A percentile compares a stretch with the other conserved stretches of the same genome.
Evolutionary conservation across 2,888 invertebrate species (phyloP).

Genomic region (Tridacna gigas): DNA sequence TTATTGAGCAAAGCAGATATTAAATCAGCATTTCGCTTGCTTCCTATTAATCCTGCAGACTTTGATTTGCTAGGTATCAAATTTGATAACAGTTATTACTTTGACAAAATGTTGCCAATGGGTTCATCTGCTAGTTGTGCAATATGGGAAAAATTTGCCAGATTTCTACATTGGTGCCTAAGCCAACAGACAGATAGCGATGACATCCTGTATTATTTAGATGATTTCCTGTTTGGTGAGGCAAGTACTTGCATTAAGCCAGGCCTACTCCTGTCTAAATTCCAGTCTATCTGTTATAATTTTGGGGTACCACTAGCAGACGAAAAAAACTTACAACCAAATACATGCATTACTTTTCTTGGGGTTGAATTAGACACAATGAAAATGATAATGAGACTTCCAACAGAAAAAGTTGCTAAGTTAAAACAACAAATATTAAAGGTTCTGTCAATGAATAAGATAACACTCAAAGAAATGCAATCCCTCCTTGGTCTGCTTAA

Average conservation of each 20-base stretch:
- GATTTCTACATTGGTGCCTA: background rate
- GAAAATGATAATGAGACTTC: background rate
- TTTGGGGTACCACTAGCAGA: background rate
- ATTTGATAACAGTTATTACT: background rate
- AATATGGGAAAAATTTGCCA: background rate
- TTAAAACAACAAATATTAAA: background rate
- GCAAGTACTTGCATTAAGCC: background rate
- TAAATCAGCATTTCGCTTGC: background rate
- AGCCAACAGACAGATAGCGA: background rate
- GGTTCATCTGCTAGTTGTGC: background rate
- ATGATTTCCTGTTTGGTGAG: background rate
- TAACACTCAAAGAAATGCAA: background rate
- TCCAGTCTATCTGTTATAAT: background rate
- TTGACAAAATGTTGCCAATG: background rate
- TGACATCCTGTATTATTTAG: background rate
- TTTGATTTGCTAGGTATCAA: background rate
- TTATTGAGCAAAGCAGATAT: background rate
- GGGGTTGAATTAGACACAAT: background rate
- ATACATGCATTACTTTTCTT: background rate
- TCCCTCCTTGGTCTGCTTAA: background rate
- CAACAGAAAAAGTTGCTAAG: background rate
- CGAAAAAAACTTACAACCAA: background rate
- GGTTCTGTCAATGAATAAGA: background rate
- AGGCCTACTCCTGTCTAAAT: background rate
- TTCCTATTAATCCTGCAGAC: background rate